These are phyloP conservation scores for Triplophysa siluroides DNA, from an alignment of 2,113 vertebrate genomes.

Conservation along the genomic window DNA sequence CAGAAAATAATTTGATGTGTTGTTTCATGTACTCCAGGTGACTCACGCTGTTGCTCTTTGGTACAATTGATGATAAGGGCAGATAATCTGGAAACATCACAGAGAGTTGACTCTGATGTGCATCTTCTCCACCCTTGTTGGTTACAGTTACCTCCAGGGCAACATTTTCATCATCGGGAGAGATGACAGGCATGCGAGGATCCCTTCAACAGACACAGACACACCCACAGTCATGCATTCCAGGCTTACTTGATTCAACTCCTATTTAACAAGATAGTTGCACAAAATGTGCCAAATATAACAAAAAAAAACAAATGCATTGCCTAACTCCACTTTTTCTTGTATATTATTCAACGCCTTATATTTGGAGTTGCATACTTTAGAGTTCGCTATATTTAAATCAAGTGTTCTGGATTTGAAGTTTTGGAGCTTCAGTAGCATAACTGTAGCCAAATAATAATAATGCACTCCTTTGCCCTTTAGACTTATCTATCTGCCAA, in stretches of 20 bases:
- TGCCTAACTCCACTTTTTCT: neutral
- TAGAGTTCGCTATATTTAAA: neutral
- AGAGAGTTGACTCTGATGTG: slow-evolving; percentile 80
- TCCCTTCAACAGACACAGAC: slow-evolving; percentile 67
- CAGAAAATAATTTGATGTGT: neutral
- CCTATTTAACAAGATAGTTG: neutral
- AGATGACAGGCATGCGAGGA: slow-evolving; percentile 79
- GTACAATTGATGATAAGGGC: slow-evolving; percentile 75
- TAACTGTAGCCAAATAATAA: neutral
- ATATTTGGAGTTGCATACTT: neutral
- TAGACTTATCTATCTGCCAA: neutral
- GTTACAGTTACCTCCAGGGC: slow-evolving; percentile 87
- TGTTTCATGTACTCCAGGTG: neutral
- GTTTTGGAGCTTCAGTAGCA: neutral
- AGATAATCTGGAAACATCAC: slow-evolving; percentile 82
- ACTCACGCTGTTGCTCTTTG: slow-evolving; percentile 68
- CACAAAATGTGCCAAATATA: neutral
- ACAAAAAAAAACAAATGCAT: neutral
- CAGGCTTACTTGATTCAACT: neutral
- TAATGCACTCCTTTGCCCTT: neutral
- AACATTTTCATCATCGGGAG: slow-evolving; percentile 83
- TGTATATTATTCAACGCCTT: neutral
- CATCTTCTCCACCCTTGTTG: slow-evolving; percentile 86
- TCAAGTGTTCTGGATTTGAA: neutral
- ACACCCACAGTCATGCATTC: neutral